Conservation (phyloP, 2,888 invertebrate genomes). For the Epicampocera succincta region DNA sequence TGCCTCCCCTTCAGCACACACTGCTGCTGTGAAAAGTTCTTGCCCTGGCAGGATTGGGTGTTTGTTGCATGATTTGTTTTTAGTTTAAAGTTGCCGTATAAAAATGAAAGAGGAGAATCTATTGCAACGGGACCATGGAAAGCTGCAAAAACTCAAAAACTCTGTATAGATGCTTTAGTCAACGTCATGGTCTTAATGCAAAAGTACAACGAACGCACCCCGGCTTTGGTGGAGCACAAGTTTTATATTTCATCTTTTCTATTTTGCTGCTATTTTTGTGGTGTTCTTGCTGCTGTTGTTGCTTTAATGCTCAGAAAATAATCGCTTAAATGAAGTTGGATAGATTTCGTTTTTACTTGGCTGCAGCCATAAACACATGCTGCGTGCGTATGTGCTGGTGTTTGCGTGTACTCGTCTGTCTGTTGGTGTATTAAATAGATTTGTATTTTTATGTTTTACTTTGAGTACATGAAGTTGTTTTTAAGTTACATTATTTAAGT, state of each 20-base stretch:
- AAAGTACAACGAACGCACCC: conserved; percentile 39
- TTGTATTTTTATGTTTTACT: not conserved
- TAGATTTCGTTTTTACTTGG: conserved; percentile 27
- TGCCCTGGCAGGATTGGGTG: no score
- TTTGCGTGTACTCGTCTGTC: not conserved
- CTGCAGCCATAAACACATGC: no score
- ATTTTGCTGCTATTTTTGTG: not conserved
- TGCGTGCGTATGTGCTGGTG: no score
- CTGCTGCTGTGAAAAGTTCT: not conserved
- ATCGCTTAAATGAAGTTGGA: conserved; percentile 51
- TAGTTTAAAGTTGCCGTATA: conserved; percentile 25
- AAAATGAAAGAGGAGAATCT: conserved; percentile 8
- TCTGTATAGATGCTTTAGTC: conserved; percentile 21
- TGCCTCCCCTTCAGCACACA: not conserved
- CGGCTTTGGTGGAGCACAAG: conserved; percentile 34
- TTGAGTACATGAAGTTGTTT: conserved; percentile 12
- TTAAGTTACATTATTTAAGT: conserved; percentile 20
- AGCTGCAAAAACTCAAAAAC: conserved; percentile 32
- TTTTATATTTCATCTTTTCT: conserved; percentile 28
- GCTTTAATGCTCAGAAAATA: conserved; percentile 32
- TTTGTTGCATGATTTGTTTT: conserved; percentile 21
- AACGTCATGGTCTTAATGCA: conserved; percentile 24
- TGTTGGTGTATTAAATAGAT: not conserved
- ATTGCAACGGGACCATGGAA: conserved; percentile 34
- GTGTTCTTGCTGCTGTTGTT: not conserved